These are phyloP conservation scores for Helogale parvula DNA, from an alignment of 2,113 vertebrate genomes.

Conservation along the genomic window DNA sequence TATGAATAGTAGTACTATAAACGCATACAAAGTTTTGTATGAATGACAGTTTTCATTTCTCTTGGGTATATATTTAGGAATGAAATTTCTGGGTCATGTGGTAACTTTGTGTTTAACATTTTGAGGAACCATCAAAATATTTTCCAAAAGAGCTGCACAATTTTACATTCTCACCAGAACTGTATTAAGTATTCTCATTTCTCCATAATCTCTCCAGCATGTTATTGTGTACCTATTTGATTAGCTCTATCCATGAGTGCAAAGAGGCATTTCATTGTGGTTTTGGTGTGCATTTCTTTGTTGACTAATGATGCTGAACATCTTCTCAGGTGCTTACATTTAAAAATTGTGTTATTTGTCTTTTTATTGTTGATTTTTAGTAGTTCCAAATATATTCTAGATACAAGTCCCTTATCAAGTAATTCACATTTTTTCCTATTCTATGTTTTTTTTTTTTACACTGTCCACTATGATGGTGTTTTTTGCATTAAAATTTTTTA, in stretches of 20 bases:
- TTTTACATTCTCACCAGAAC: background rate
- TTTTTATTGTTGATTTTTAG: too few species aligned
- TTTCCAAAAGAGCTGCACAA: background rate
- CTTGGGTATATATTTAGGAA: background rate
- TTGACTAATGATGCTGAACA: background rate
- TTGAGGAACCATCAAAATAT: background rate
- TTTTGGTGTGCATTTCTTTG: background rate
- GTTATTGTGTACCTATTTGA: background rate
- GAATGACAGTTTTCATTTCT: background rate
- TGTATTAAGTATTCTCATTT: background rate
- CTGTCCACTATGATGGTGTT: too few species aligned
- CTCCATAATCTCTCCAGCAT: background rate
- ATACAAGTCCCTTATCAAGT: too few species aligned
- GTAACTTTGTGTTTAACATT: background rate
- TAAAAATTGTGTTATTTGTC: background rate
- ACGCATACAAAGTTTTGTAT: background rate
- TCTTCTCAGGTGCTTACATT: background rate
- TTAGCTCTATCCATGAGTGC: background rate
- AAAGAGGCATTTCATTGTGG: background rate
- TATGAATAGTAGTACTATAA: background rate
- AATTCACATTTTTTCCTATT: too few species aligned
- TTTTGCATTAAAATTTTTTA: background rate
- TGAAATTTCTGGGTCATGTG: background rate
- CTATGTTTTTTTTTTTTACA: too few species aligned
- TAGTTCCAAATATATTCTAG: too few species aligned